These are phyloP conservation scores for Psephotus haematonotus DNA, from an alignment of 2,113 vertebrate species.

Conservation along the genomic window DNA sequence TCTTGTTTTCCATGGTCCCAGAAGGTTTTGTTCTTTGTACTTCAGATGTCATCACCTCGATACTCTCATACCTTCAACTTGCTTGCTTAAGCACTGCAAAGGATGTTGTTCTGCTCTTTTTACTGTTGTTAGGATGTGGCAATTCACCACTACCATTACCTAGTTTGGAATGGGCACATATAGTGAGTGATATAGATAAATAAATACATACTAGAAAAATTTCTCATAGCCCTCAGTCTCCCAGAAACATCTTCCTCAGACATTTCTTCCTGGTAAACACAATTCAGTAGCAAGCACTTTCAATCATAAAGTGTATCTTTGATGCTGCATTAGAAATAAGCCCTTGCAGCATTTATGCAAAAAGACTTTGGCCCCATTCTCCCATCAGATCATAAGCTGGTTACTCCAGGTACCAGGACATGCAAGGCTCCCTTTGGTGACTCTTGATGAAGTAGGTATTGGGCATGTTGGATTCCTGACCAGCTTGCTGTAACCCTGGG, in stretches of 20 bases:
- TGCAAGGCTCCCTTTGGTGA: neutral
- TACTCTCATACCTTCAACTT: neutral
- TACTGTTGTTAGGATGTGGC: neutral
- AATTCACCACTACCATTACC: neutral
- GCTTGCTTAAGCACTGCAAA: neutral
- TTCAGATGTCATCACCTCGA: fast-evolving
- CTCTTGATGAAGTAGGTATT: neutral
- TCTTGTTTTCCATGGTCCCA: neutral
- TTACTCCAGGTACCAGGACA: neutral
- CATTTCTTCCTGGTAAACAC: neutral
- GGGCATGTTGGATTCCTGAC: neutral
- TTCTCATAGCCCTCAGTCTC: neutral
- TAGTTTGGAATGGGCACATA: neutral
- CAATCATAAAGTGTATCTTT: neutral
- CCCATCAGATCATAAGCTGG: neutral
- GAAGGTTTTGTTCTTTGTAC: neutral
- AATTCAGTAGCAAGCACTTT: neutral
- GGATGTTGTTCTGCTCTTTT: neutral
- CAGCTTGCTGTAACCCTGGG: neutral
- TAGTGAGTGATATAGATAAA: neutral
- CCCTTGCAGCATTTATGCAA: neutral
- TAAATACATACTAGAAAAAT: neutral
- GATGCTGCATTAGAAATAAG: neutral
- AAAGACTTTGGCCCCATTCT: neutral
- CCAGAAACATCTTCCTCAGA: neutral